Evolutionary conservation across 2,888 invertebrate genomes (phyloP), one percentile per base, ranked within the genome.

Genomic region (Caenorhabditis afra): DNA sequence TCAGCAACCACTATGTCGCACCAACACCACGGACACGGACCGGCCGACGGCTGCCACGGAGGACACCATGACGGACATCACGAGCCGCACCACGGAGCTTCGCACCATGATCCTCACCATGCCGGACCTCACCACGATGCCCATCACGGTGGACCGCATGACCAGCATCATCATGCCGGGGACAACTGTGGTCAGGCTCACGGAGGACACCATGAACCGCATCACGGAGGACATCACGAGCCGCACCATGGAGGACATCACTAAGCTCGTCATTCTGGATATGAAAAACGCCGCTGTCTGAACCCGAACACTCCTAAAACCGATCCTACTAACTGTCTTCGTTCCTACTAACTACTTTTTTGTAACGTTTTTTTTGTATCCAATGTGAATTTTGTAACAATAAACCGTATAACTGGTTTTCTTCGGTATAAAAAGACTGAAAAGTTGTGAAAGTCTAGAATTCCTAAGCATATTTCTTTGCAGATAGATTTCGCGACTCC

Each of bases 21-120:
- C 45, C 73, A 71, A 62, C 49, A 53, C 49, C 62, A 64, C 58
- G 62, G 47, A 39, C 73, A 64, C 62, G 67, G 62, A 50, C 57
- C 61, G 16, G 23, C 11, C 20, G 75, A 75, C 12, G 47, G 47
- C 20, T 65, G 58, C 35, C 65, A 73, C 35, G 20, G 47, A 18
- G 74, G 50, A 16, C 75, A 75, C 29, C 52, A 74, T 16, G 66
- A 58, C 12, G 65, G 45, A n/a, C 53, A 73, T 10, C 53, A 55
- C 44, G 41, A 59, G 29, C 57, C 39, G 22, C 22, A 55, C 18
- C 53, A 50, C 39, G 62, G 14, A n/a, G 47, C 14, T 16, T 39
- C 23, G 10, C 66, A 66, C 37, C 66, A 66, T n/a, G 55, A 58
- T 12, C 57, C 20, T 0, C 41, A 20, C 41, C 57, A 57, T 23